Conservation (phyloP, 2,797 vertebrate species). For the Syndactyla subalaris region DNA sequence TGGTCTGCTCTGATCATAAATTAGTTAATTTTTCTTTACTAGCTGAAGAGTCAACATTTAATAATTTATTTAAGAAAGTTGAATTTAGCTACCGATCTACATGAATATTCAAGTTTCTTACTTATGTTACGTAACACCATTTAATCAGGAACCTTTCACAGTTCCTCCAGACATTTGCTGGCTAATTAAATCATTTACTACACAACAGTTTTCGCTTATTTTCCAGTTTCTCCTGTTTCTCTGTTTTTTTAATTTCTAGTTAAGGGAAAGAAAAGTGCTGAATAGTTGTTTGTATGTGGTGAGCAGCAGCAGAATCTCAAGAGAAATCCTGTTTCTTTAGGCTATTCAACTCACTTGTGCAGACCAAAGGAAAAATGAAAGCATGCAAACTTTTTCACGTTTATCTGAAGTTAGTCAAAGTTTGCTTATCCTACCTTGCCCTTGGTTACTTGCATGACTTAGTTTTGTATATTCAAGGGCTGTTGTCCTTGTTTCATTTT, state of each 20-base stretch:
- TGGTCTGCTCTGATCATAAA: not conserved
- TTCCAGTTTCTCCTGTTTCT: not conserved
- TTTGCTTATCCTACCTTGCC: conserved; percentile 36
- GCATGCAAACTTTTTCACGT: not conserved
- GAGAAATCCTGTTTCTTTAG: conserved; percentile 35
- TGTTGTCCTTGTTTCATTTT: conserved; percentile 4
- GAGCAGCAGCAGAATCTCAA: conserved; percentile 20
- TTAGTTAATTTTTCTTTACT: not conserved
- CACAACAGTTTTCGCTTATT: not conserved
- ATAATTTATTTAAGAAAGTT: not conserved
- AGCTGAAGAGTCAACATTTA: not conserved
- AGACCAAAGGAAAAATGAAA: conserved; percentile 48
- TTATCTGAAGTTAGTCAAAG: conserved; percentile 9
- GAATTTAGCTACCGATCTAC: not conserved
- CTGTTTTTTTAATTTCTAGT: not conserved
- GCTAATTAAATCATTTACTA: not conserved
- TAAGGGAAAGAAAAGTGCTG: conserved; percentile 12
- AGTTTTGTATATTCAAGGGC: not conserved
- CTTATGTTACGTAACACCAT: not conserved
- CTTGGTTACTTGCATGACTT: conserved; percentile 27
- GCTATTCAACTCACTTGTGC: conserved; percentile 13
- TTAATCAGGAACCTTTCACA: not conserved
- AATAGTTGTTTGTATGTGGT: conserved; percentile 9
- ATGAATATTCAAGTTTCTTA: conserved; percentile 13
- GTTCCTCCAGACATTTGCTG: not conserved